Percentiles rank a stretch among this genome's conserved stretches.
Evolutionary conservation across 1,140 invertebrate species (phyloP).

Genomic region (Trachelipus rathkii): DNA sequence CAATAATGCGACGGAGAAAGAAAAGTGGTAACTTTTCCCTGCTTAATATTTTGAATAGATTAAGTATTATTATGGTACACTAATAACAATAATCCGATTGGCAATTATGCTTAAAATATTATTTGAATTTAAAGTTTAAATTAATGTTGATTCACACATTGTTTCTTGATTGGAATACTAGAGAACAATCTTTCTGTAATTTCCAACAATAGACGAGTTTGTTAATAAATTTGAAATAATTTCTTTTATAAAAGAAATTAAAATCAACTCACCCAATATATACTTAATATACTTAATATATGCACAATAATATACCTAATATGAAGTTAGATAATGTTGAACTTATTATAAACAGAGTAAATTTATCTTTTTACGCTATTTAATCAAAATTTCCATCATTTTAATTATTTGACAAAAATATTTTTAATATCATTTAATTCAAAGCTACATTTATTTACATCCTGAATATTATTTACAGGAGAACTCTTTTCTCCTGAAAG

Average conservation of each 20-base stretch:
- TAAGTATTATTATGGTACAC: background rate
- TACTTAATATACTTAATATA: no score
- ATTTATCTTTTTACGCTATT: no score
- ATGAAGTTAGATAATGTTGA: no score
- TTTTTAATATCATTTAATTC: background rate
- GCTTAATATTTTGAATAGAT: background rate
- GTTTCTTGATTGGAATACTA: no score
- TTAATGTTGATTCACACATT: no score
- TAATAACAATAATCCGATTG: background rate
- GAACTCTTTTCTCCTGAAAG: no score
- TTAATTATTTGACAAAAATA: background rate
- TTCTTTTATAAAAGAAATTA: background rate
- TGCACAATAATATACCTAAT: no score
- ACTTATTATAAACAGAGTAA: no score
- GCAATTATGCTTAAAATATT: background rate
- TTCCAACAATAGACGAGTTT: background rate
- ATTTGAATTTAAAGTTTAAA: no score
- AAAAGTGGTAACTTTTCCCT: background rate
- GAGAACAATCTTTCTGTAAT: background rate
- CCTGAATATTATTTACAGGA: conserved; percentile 44
- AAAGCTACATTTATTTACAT: background rate
- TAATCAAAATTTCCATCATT: background rate
- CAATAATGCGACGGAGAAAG: background rate
- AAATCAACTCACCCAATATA: no score
- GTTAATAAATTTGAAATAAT: no score